Conservation (phyloP, 2,113 vertebrate genomes). For the Sakesphorus luctuosus region DNA sequence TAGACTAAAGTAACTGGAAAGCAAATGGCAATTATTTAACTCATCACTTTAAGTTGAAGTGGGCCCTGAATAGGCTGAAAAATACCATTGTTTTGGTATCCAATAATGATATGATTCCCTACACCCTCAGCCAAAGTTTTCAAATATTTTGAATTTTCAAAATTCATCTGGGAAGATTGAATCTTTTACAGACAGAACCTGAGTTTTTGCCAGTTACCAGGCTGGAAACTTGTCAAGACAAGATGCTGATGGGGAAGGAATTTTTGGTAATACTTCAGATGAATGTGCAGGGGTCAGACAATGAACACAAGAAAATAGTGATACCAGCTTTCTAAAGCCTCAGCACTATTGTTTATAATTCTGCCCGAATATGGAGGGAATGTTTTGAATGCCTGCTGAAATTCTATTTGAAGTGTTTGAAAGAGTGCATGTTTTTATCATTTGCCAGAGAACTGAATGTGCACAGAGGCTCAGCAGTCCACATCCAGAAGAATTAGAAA, state of each 20-base stretch:
- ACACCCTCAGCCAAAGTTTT: neutral
- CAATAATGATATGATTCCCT: neutral
- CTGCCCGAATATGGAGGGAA: neutral
- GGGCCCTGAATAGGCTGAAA: neutral
- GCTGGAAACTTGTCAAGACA: neutral
- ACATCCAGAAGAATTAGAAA: slow-evolving; percentile 52
- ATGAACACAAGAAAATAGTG: neutral
- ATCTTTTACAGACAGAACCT: neutral
- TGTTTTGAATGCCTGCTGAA: neutral
- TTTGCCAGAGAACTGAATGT: slow-evolving; percentile 42
- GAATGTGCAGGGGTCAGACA: neutral
- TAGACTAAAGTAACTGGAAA: neutral
- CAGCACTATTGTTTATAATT: neutral
- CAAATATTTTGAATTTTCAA: neutral
- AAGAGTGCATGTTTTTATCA: neutral
- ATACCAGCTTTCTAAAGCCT: neutral
- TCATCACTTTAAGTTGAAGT: neutral
- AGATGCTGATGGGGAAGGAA: neutral
- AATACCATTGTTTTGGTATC: neutral
- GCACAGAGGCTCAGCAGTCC: slow-evolving; percentile 15
- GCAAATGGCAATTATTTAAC: neutral
- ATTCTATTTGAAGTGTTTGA: neutral
- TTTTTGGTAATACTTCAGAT: neutral
- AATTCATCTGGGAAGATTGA: neutral
- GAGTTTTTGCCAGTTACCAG: neutral